Evolutionary conservation across 2,888 invertebrate genomes (phyloP), one percentile per base, ranked within the genome.

Genomic region (Acanthosepion pharaonis): DNA sequence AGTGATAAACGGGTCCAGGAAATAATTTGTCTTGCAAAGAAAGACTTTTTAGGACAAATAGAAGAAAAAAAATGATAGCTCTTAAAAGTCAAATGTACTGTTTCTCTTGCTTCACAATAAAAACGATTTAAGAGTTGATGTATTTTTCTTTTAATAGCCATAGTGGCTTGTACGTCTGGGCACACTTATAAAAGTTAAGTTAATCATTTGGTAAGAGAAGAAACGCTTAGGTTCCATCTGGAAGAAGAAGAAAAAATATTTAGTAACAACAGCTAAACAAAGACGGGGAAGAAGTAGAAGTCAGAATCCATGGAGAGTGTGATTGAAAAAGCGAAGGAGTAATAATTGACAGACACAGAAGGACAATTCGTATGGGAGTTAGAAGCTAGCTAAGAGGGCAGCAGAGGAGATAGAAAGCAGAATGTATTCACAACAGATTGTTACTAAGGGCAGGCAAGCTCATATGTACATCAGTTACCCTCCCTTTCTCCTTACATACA

Each of bases 361-460:
- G 23, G 23, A 59, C 59, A 23, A 59, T 6, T 59, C 59, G 59
- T 59, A 59, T 59, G 23, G 59, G 59, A 59, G 59, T 59, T 59
- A 59, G 59, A 23, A 59, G 59, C 59, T 20, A 59, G 59, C 59
- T 59, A 59, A 78, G 78, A 78, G 78, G n/a, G 78, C 11, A n/a
- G 78, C 15, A 5, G 33, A 78, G 15, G n/a, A 78, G 78, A n/a
- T 78, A 78, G 78, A 78, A 78, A n/a, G 78, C 78, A 15, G 78
- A 78, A 78, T 78, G 78, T 78, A 78, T 78, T 78, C n/a, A 78
- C 78, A 78, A 78, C 78, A 78, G 78, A 78, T 78, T 78, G 78
- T 78, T 78, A 78, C 78, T 78, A 78, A 78, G 78, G 78, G 78
- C 78, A 78, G 78, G 78, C 78, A 78, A 78, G n/a, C 78, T 78